These are phyloP conservation scores for Mechanitis mazaeus DNA, from an alignment of 2,888 invertebrate species.

Conservation along the genomic window DNA sequence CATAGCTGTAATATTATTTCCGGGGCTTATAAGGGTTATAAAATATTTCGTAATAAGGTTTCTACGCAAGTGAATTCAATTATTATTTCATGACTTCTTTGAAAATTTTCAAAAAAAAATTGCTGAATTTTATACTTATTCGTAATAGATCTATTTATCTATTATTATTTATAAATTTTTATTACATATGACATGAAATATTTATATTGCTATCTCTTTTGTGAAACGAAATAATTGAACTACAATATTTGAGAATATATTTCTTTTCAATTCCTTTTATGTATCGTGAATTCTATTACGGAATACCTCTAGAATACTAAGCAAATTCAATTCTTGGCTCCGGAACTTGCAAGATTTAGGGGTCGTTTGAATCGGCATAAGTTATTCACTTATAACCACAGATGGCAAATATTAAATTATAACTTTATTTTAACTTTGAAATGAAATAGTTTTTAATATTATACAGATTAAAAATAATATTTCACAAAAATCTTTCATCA, in stretches of 20 bases:
- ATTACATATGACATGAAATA: neutral
- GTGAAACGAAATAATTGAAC: neutral
- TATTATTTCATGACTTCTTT: too few species aligned
- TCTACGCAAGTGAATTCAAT: too few species aligned
- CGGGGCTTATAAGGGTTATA: too few species aligned
- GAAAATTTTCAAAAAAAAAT: too few species aligned
- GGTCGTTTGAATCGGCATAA: conserved; percentile 66
- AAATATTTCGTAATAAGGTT: too few species aligned
- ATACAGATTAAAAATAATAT: too few species aligned
- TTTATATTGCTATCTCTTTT: neutral
- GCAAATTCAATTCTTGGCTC: conserved; percentile 69
- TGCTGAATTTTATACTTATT: too few species aligned
- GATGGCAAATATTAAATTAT: conserved; percentile 27
- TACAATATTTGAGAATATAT: neutral
- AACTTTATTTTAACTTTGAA: conserved; percentile 15
- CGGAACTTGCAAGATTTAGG: conserved; percentile 64
- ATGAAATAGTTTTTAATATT: too few species aligned
- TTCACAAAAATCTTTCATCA: too few species aligned
- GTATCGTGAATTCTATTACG: conserved; percentile 23
- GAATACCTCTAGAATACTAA: conserved; percentile 38
- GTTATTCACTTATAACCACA: conserved; percentile 68
- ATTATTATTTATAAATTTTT: neutral
- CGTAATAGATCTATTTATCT: too few species aligned
- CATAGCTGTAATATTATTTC: too few species aligned
- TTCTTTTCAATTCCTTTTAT: conserved; percentile 6